phyloP scores from a whole-genome alignment of 2,113 vertebrate species.

The Calyptommatus sinebrachiatus region DNA sequence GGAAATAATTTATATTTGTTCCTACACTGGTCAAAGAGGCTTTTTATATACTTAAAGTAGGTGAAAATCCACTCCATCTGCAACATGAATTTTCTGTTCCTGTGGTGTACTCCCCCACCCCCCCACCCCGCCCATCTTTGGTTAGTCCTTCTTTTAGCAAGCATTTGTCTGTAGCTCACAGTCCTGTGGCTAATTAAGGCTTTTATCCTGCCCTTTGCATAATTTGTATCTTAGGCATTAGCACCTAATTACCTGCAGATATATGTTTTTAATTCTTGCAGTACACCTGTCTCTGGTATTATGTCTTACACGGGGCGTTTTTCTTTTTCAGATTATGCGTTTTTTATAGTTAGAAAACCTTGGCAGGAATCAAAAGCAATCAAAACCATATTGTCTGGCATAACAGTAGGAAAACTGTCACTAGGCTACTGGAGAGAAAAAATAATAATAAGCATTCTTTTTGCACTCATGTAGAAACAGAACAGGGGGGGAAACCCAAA shows the following conservation, averaged over 20 bases:
- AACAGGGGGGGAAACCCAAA: constrained; percentile 23
- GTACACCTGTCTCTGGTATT: constrained; percentile 43
- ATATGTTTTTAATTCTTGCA: constrained; percentile 50
- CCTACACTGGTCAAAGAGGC: background rate
- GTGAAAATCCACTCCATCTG: background rate
- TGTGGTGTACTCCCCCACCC: constrained; percentile 29
- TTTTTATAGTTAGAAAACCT: constrained; percentile 45
- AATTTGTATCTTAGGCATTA: constrained; percentile 33
- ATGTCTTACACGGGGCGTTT: constrained; percentile 31
- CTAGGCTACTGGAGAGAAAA: constrained; percentile 33
- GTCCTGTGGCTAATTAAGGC: constrained; percentile 53
- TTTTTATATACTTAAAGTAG: constrained; percentile 32
- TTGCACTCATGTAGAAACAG: constrained; percentile 46
- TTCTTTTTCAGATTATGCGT: constrained; percentile 52
- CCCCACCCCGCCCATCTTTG: constrained; percentile 14
- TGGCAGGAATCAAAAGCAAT: constrained; percentile 66
- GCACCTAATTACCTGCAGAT: constrained; percentile 57
- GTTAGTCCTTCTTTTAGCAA: constrained; percentile 21
- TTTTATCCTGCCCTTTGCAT: constrained; percentile 43
- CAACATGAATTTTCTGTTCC: constrained; percentile 20
- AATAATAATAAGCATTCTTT: constrained; percentile 64
- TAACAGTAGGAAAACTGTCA: constrained; percentile 43
- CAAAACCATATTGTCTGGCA: constrained; percentile 67
- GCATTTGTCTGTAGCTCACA: constrained; percentile 36
- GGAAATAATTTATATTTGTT: constrained; percentile 34